phyloP scores from a whole-genome alignment of 2,888 invertebrate genomes.

The Lordiphosa fenestrarum region DNA sequence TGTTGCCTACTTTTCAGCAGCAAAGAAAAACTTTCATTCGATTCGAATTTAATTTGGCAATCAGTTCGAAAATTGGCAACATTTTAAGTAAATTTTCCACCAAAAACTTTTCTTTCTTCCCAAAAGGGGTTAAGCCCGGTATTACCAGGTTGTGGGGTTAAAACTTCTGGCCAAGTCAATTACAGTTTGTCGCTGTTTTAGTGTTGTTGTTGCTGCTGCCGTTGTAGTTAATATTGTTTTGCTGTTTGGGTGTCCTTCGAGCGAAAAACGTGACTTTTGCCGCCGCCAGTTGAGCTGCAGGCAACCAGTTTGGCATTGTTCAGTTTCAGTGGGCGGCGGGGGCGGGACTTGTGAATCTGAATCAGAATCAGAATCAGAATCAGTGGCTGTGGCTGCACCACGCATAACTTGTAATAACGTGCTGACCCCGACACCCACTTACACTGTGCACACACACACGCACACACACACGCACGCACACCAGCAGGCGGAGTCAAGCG shows the following conservation, averaged over 20 bases:
- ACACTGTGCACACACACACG: slow-evolving; percentile 2
- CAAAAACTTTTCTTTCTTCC: too few relatives aligned
- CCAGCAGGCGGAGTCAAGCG: slow-evolving; percentile 32
- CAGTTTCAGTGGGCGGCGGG: neutral
- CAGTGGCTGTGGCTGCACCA: slow-evolving; percentile 10
- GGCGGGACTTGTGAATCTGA: slow-evolving; percentile 14
- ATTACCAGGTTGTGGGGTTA: too few relatives aligned
- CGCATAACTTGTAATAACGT: slow-evolving; percentile 66
- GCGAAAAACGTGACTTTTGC: slow-evolving; percentile 32
- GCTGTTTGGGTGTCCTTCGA: slow-evolving; percentile 9
- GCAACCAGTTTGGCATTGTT: neutral
- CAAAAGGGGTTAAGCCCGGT: too few relatives aligned
- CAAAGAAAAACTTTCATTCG: too few relatives aligned
- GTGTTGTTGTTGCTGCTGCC: slow-evolving; percentile 23
- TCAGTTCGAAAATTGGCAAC: too few relatives aligned
- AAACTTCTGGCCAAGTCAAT: too few relatives aligned
- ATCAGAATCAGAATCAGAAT: slow-evolving; percentile 20
- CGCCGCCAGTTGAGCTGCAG: slow-evolving; percentile 11
- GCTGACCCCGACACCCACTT: slow-evolving; percentile 44
- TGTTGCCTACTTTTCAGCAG: too few relatives aligned
- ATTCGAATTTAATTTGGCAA: too few relatives aligned
- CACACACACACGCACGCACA: slow-evolving; percentile 1
- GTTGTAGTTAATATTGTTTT: neutral
- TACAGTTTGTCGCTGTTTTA: slow-evolving; percentile 6
- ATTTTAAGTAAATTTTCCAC: too few relatives aligned